Evolutionary conservation across 2,888 invertebrate species (phyloP).

Genomic region (Conus canariensis): DNA sequence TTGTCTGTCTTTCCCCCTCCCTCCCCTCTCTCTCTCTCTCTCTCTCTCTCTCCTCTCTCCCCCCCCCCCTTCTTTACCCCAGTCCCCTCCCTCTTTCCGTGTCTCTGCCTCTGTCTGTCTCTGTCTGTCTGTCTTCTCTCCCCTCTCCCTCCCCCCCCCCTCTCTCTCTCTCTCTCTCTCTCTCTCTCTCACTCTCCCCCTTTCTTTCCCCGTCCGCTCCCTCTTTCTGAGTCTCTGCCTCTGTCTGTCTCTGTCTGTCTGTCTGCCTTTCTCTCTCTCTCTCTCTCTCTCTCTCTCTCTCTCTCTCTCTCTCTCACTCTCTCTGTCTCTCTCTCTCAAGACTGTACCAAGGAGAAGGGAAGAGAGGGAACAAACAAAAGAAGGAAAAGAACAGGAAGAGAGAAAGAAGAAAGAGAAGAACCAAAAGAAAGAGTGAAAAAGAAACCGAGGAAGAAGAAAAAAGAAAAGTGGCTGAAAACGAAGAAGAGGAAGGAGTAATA

Average conservation of each 20-base stretch:
- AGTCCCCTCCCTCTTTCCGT: background rate
- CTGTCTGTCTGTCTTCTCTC: background rate
- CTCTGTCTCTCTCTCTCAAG: no score
- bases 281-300: background rate
- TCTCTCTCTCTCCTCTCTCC: background rate
- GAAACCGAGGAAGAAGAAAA: no score
- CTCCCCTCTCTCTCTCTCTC: background rate
- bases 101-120: background rate
- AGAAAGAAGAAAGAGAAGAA: background rate
- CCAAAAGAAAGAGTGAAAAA: background rate
- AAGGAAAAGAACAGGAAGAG: background rate
- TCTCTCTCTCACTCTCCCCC: background rate
- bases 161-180: background rate
- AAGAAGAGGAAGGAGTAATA: no score
- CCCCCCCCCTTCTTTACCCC: background rate
- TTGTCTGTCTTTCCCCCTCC: background rate
- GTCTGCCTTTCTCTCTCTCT: background rate
- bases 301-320: no score
- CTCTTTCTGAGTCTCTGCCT: background rate
- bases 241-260: no score
- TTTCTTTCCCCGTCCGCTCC: background rate
- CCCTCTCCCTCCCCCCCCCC: background rate
- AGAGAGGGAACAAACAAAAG: background rate
- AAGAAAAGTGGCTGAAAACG: background rate
- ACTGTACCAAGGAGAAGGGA: background rate